Percentiles rank a stretch among this genome's conserved stretches.
Evolutionary conservation across 2,888 invertebrate genomes (phyloP).

Genomic region (Sphecodes monilicornis): DNA sequence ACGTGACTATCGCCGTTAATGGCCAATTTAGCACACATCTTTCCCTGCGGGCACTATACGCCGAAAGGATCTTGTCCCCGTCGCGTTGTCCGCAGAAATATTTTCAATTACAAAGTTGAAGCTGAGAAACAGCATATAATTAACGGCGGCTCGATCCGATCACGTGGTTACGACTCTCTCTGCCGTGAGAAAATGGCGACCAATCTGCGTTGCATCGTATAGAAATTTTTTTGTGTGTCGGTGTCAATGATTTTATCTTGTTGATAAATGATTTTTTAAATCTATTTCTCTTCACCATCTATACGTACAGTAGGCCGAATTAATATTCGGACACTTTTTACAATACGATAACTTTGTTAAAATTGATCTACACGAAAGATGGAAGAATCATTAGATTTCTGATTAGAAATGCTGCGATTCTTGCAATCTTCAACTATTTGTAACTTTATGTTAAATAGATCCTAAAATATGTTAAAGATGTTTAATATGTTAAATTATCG

Average conservation of each 20-base stretch:
- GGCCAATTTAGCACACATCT: conserved; percentile 20
- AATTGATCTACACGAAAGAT: too few relatives aligned
- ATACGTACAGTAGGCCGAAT: too few relatives aligned
- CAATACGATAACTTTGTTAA: too few relatives aligned
- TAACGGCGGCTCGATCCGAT: conserved; percentile 18
- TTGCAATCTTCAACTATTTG: too few relatives aligned
- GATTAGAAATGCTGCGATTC: too few relatives aligned
- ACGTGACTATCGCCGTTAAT: conserved; percentile 33
- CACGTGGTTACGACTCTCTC: background rate
- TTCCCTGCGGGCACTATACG: background rate
- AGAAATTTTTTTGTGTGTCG: too few relatives aligned
- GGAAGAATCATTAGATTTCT: too few relatives aligned
- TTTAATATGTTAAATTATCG: too few relatives aligned
- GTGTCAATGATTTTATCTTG: background rate
- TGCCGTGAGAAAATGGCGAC: background rate
- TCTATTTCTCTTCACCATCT: background rate
- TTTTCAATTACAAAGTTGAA: conserved; percentile 8
- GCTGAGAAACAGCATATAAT: background rate
- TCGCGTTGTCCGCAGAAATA: background rate
- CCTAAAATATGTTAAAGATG: too few relatives aligned
- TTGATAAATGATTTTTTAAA: background rate
- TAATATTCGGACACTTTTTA: too few relatives aligned
- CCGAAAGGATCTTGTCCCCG: background rate
- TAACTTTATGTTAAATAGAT: too few relatives aligned
- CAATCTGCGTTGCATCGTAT: background rate